A percentile compares a stretch with the other conserved stretches of the same genome.
Conservation (phyloP, 2,888 invertebrate genomes). For the Habrosyne pyritoides region DNA sequence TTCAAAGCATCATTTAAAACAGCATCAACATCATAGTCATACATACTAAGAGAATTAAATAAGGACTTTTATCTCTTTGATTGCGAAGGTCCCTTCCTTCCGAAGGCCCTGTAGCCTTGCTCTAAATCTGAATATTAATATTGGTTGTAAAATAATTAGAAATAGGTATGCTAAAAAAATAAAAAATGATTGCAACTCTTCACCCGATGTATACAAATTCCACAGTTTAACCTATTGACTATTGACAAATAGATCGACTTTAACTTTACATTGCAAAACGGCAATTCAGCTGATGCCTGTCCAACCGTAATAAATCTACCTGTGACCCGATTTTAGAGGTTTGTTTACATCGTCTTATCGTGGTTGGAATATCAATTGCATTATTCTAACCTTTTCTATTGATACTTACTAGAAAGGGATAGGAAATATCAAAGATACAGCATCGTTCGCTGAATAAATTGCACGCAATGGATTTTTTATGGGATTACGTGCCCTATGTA, state of each 20-base stretch:
- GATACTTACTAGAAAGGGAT: not conserved
- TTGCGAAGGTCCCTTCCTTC: too few species aligned
- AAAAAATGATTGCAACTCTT: too few species aligned
- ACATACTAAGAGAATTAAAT: too few species aligned
- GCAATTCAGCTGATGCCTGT: conserved; percentile 9
- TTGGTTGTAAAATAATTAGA: too few species aligned
- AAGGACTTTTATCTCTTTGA: too few species aligned
- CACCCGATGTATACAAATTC: too few species aligned
- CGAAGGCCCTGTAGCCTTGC: too few species aligned
- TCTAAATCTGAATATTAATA: too few species aligned
- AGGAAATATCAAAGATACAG: not conserved
- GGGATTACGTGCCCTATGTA: conserved; percentile 8
- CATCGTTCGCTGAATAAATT: not conserved
- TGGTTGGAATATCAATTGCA: conserved; percentile 24
- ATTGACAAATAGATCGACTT: conserved; percentile 7
- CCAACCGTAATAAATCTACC: conserved; percentile 33
- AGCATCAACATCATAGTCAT: too few species aligned
- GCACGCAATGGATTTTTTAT: conserved; percentile 6
- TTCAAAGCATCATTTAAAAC: too few species aligned
- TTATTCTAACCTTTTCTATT: conserved; percentile 7
- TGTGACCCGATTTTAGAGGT: conserved; percentile 26
- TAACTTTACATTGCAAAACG: not conserved
- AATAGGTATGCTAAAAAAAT: too few species aligned
- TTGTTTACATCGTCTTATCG: conserved; percentile 30
- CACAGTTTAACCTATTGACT: not conserved